These are phyloP conservation scores for Coregonus suidteri DNA, from an alignment of 2,797 vertebrate genomes.

Conservation along the genomic window DNA sequence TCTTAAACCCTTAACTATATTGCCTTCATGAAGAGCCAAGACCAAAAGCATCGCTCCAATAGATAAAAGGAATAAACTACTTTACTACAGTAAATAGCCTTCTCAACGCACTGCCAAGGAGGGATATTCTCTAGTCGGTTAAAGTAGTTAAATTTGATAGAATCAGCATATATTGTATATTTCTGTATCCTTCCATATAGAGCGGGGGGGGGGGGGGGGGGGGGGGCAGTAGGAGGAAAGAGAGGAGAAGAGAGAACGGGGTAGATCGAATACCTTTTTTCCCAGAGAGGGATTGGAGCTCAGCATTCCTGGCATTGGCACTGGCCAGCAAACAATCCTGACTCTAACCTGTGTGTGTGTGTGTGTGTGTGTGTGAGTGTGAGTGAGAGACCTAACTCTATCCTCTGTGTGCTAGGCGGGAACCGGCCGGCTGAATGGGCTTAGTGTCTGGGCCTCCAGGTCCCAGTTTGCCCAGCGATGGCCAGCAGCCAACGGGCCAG, in stretches of 20 bases:
- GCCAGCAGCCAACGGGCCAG: slow-evolving; percentile 54
- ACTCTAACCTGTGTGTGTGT: slow-evolving; percentile 66
- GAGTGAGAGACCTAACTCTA: slow-evolving; percentile 50
- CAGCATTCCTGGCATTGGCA: slow-evolving; percentile 74
- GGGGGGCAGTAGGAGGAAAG: slow-evolving; percentile 9
- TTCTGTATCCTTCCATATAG: slow-evolving; percentile 1
- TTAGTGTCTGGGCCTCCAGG: slow-evolving; percentile 63
- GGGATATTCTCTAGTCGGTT: slow-evolving; percentile 8
- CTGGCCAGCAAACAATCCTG: slow-evolving; percentile 67
- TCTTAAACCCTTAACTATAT: not conserved
- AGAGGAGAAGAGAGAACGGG: slow-evolving; percentile 12
- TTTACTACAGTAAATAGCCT: not conserved
- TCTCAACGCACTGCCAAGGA: not conserved
- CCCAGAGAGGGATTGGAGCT: slow-evolving; percentile 67
- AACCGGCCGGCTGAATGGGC: slow-evolving; percentile 59
- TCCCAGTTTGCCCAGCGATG: slow-evolving; percentile 51
- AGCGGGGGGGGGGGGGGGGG: too few relatives aligned
- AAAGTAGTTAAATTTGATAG: not conserved
- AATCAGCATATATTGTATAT: slow-evolving; percentile 31
- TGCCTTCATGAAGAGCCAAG: not conserved
- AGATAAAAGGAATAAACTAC: not conserved
- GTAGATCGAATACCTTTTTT: slow-evolving; percentile 40
- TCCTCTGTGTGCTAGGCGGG: slow-evolving; percentile 59
- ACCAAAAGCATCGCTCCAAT: not conserved
- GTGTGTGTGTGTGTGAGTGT: too few relatives aligned